Evolutionary conservation across 2,888 invertebrate species (phyloP), one percentile per base, ranked within the genome.

Genomic region (Elegia similella): DNA sequence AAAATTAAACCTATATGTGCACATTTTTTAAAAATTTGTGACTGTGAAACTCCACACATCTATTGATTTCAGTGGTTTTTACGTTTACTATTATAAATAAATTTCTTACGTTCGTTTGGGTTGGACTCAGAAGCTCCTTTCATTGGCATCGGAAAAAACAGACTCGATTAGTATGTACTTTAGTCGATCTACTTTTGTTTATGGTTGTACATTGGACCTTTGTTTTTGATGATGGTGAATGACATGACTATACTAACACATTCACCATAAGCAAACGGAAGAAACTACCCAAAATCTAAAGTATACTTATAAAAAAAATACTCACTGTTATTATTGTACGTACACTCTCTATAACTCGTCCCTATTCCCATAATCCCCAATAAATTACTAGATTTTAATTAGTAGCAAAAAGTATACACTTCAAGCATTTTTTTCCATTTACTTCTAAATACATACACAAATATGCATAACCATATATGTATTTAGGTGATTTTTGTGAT

Each of bases 91-190:
- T 47, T 66, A n/a, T n/a, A 72, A 65, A 69, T 67, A 67, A 64
- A 62, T 68, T 63, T 73, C 66, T 89, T 88, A 89, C 88, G 80
- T 82, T 77, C 70, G 72, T 82, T 75, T 79, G 82, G 70, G 75
- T 80, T 68, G 83, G 82, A 72, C 82, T 84, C 78, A 88, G 88
- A 73, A 88, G 86, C 80, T 88, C 86, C 86, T 88, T 82, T 71
- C 66, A 73, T 71, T 72, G 67, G 73, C 68, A 72, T 72, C 10
- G 68, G 69, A 68, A 75, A 78, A 79, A 76, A 65, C 64, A 62
- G 63, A 61, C 63, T 62, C 57, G 53, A 72, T 75, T 69, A 71
- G 71, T 66, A n/a, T n/a, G n/a, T n/a, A 67, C 66, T 63, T 63
- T 46, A 7, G 42, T 56, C 50, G 13, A 46, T 55, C 29, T 53